Evolutionary conservation across 2,797 vertebrate species (phyloP), one percentile per base, ranked within the genome.

Genomic region (Thamnophis elegans): DNA sequence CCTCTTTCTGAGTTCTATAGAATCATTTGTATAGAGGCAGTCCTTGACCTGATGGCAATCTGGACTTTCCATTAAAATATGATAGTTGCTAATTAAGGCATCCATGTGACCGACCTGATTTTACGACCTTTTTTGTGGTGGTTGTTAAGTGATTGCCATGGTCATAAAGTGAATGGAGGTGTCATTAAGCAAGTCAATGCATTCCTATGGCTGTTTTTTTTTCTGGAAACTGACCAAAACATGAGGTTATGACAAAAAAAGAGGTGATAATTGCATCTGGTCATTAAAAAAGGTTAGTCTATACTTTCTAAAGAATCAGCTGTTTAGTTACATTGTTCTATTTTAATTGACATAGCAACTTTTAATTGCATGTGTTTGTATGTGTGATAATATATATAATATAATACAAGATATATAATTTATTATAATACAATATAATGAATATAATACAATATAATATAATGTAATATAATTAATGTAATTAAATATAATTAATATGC

Each of bases 281-380:
- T 36, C 65, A 36, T 73, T 36, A 32, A 73, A 65, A 32, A 73
- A 73, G 2, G n/a, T 36, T 73, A 18, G 73, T 14, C 16, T 36
- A 7, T 73, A 92, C 1, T 51, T 91, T 95, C 78, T 93, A 92
- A 94, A 92, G 92, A 62, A 59, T 89, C 3, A 92, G 20, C 65
- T 1, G 28, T 20, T 2, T 0, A 59, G 36, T 47, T 16, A 12
- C 18, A 88, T 11, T 56, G 26, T 25, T 58, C 73, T 73, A 2
- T 18, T 42, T 65, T 22, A 6, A 28, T n/a, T 14, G 26, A 89
- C 10, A n/a, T 2, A 55, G 36, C n/a, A 62, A 62, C 16, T 51
- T 73, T 42, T 65, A 87, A 87, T 20, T 22, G 8, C 16, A 56
- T 32, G 18, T 18, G 6, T 56, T 20, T 55, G 16, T 28, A 20